These are phyloP conservation scores for Phenganax marumi DNA, from an alignment of 92 coral and sea anemone genomes.

Conservation along the genomic window DNA sequence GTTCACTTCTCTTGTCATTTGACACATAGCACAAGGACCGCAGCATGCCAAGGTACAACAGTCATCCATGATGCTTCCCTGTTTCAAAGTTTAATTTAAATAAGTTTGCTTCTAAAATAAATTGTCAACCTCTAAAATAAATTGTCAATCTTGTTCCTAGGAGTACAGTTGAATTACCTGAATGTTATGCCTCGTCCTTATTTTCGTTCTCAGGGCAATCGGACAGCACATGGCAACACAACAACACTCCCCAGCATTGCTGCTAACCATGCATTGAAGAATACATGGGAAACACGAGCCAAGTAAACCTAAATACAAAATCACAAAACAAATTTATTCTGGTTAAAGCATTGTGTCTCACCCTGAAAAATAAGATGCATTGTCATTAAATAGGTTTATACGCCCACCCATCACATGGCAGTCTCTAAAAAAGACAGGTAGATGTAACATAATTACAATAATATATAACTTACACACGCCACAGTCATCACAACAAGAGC, in stretches of 20 bases:
- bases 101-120: background rate
- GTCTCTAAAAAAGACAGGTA: too few species aligned
- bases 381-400: too few species aligned
- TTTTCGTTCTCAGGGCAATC: conserved; percentile 35
- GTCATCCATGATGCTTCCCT: conserved; percentile 42
- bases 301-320: conserved; percentile 5
- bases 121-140: too few species aligned
- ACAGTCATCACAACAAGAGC: conserved; percentile 41
- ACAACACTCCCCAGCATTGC: conserved; percentile 37
- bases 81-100: background rate
- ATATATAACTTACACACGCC: conserved; percentile 33
- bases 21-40: conserved; percentile 30
- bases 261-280: background rate
- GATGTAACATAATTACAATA: too few species aligned
- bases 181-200: conserved; percentile 39
- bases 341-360: too few species aligned
- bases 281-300: conserved; percentile 28
- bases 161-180: background rate
- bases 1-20: conserved; percentile 36
- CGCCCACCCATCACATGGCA: too few species aligned
- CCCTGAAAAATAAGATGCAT: too few species aligned
- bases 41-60: conserved; percentile 22
- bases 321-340: too few species aligned
- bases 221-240: conserved; percentile 23
- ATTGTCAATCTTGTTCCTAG: too few species aligned